Evolutionary conservation across 2,797 vertebrate species (phyloP).

Genomic region (Pseudotriccus pelzelni): DNA sequence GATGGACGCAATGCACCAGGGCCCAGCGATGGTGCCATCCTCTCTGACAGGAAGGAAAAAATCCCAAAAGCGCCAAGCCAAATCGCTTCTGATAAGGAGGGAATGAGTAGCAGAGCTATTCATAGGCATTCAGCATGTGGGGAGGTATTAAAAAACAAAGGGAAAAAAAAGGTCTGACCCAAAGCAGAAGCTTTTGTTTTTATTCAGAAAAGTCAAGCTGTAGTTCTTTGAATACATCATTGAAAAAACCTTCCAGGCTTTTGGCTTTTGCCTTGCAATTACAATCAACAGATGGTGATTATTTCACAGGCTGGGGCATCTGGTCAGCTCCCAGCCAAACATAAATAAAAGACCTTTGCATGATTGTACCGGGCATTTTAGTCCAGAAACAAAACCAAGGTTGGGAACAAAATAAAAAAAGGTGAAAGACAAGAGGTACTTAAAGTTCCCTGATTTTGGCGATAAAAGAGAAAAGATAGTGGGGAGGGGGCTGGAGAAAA

Average conservation of each 20-base stretch:
- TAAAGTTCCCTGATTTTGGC: not conserved
- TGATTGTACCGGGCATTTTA: not conserved
- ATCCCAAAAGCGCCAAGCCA: not conserved
- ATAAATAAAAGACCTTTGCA: constrained; percentile 48
- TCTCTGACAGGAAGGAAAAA: not conserved
- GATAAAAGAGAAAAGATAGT: not conserved
- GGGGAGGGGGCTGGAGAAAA: not conserved
- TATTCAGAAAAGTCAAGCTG: constrained; percentile 59
- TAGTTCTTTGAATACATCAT: constrained; percentile 63
- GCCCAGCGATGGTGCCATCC: not conserved
- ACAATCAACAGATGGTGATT: constrained; percentile 71
- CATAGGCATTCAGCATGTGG: constrained; percentile 1
- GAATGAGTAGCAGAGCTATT: constrained; percentile 25
- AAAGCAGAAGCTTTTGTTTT: constrained; percentile 44
- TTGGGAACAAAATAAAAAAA: not conserved
- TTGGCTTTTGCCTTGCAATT: constrained; percentile 63
- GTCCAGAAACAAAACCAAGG: not conserved
- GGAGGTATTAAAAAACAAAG: not conserved
- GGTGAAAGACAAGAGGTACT: not conserved
- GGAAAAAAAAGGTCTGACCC: not conserved
- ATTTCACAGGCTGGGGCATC: constrained; percentile 67
- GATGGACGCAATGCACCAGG: not conserved
- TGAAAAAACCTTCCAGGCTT: constrained; percentile 65
- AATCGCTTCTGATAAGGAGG: not conserved
- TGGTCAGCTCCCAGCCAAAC: constrained; percentile 58